A percentile compares a stretch with the other conserved stretches of the same genome.
These are phyloP conservation scores for Anguilla japonica DNA, from an alignment of 2,113 vertebrate genomes.

Conservation along the genomic window DNA sequence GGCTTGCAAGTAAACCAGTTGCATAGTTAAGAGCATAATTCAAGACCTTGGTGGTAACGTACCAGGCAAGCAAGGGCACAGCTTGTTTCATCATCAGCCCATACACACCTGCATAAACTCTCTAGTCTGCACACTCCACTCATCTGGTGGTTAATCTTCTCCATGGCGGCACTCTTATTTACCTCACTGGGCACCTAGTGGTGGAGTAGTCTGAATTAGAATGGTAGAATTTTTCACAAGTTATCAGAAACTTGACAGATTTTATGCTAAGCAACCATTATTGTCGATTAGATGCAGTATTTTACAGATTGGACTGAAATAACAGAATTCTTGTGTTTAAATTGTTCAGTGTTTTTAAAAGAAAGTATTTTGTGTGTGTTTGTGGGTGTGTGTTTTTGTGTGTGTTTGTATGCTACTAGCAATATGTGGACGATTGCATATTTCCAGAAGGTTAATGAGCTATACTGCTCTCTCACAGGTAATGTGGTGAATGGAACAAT, in stretches of 20 bases:
- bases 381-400: neutral
- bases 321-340: neutral
- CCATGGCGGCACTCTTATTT: neutral
- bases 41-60: neutral
- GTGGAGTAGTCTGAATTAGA: neutral
- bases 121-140: neutral
- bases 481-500: conserved; percentile 98
- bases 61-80: neutral
- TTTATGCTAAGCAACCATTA: neutral
- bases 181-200: neutral
- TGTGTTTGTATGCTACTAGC: neutral
- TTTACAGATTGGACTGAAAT: neutral
- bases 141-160: neutral
- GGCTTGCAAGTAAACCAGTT: neutral
- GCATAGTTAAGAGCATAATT: neutral
- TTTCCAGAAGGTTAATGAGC: neutral
- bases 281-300: neutral
- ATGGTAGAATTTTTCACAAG: neutral
- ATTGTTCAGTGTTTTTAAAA: neutral
- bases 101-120: neutral
- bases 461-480: conserved; percentile 64
- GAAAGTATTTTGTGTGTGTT: neutral
- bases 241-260: neutral
- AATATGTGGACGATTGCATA: neutral
- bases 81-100: neutral